Percentiles rank a stretch among this genome's conserved stretches.
Conservation (phyloP, 2,113 vertebrate genomes). For the Gobio gobio region DNA sequence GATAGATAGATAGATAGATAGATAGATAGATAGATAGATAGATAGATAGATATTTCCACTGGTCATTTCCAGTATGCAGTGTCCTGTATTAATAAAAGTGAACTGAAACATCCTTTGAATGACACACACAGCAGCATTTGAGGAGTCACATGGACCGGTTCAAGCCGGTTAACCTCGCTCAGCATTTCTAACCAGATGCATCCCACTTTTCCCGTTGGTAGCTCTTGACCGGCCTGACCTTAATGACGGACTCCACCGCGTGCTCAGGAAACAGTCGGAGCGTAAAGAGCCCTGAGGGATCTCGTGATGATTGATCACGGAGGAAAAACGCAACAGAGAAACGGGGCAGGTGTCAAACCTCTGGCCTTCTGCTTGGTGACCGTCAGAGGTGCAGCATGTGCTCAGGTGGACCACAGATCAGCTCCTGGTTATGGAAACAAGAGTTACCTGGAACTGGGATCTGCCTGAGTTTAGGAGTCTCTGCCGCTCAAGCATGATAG, state of each 20-base stretch:
- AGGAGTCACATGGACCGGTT: not conserved
- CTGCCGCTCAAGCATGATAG: not conserved
- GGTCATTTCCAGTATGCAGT: not conserved
- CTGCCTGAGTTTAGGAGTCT: not conserved
- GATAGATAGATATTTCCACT: not conserved
- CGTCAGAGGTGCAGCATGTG: not conserved
- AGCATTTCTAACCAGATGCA: constrained; percentile 5
- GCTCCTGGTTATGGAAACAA: not conserved
- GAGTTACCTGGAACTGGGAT: not conserved
- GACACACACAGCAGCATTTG: not conserved
- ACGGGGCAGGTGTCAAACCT: constrained; percentile 4
- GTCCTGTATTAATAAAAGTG: too few species aligned
- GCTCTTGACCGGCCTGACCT: constrained; percentile 44
- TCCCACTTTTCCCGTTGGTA: constrained; percentile 35
- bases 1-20: too few species aligned
- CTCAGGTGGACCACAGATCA: not conserved
- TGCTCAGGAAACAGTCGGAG: constrained; percentile 59
- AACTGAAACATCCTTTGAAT: not conserved
- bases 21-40: too few species aligned
- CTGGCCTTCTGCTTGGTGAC: not conserved
- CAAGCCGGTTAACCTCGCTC: not conserved
- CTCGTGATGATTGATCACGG: constrained; percentile 29
- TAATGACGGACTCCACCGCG: constrained; percentile 64
- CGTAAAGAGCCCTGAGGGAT: not conserved
- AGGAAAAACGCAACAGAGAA: constrained; percentile 27